Percentiles rank a stretch among this genome's conserved stretches.
These are phyloP conservation scores for Zosterops hypoxanthus DNA, from an alignment of 2,113 vertebrate species.

Conservation along the genomic window DNA sequence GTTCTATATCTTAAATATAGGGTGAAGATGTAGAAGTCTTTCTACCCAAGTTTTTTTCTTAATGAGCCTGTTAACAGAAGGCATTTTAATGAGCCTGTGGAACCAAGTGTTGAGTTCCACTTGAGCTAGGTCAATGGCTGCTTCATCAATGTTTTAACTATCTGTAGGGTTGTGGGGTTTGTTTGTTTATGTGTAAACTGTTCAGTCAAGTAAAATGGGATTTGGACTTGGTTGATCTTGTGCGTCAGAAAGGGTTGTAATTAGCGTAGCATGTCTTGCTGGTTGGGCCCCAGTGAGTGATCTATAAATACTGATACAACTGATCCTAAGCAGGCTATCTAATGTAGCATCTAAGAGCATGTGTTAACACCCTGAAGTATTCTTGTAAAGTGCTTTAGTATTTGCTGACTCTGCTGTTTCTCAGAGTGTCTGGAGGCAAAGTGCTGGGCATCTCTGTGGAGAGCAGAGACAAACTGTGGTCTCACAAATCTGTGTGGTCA, in stretches of 20 bases:
- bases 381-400: neutral
- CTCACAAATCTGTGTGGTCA: neutral
- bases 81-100: neutral
- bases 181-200: neutral
- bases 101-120: neutral
- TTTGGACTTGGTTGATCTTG: neutral
- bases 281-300: neutral
- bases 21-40: neutral
- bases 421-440: neutral
- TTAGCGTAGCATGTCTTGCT: neutral
- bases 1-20: neutral
- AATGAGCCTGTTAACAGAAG: neutral
- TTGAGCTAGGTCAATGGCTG: neutral
- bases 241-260: neutral
- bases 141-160: neutral
- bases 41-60: neutral
- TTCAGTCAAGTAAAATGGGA: neutral
- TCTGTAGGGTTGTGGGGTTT: neutral
- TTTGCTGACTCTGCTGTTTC: constrained; percentile 1
- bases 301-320: neutral
- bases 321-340: neutral
- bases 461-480: neutral
- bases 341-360: neutral
- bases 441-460: neutral
- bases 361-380: neutral